Evolutionary conservation across 2,113 vertebrate genomes (phyloP), one percentile per base, ranked within the genome.

Genomic region (crab-eating macaque (Macaca fascicularis)): DNA sequence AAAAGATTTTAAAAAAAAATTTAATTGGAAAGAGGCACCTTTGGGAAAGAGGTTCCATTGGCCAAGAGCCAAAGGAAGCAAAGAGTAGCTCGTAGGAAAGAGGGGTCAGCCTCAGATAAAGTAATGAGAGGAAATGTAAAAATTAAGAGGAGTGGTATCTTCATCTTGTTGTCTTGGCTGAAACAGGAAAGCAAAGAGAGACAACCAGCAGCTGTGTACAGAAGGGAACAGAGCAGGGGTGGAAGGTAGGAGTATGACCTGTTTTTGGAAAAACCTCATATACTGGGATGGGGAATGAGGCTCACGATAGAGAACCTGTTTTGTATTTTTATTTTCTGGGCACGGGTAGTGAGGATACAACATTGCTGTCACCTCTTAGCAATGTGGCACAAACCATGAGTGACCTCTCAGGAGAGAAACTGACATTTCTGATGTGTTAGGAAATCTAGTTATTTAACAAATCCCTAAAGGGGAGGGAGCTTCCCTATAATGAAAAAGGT

Each of bases 371-470:
- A 75, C n/a, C 6, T 9, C 14, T 81, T 90, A 64, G 13, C 52
- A 43, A 70, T 27, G 9, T 50, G n/a, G 35, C 74, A 84, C 50
- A 82, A 94, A 55, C 16, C 6, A 45, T 25, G 4, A 69, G 14
- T 79, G 64, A 95, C 91, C 1, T 72, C 32, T 64, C 8, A 50
- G 5, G 14, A 30, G 19, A 67, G 74, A 81, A 85, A 75, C 67
- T 27, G 57, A 35, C 38, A 43, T 40, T 80, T 70, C 40, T 70
- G 17, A 16, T 4, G 19, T 40, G 52, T 35, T 75, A 30, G 10
- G 43, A 79, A 83, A 48, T 12, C n/a, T 90, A 14, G 25, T 43
- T 81, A 40, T 40, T 55, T 38, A 93, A 23, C 23, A 91, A 91
- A 94, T 78, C 45, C 32, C 43, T 78, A 30, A 85, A 35, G 38